Evolutionary conservation across 2,113 vertebrate genomes (phyloP).

Genomic region (Ictalurus punctatus): DNA sequence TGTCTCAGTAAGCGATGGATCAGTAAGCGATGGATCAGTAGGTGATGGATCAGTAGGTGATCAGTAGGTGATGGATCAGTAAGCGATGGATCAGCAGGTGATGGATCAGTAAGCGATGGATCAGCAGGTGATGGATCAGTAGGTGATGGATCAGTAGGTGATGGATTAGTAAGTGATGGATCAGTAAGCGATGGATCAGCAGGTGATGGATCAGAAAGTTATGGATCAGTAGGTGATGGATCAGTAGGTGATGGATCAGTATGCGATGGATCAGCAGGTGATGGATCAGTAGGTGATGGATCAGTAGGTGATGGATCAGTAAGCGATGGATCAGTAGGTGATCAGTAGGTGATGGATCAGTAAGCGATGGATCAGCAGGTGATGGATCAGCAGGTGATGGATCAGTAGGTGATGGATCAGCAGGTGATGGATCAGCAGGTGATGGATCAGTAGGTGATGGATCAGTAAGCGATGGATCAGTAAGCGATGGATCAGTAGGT

Average conservation of each 20-base stretch:
- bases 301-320: no score
- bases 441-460: neutral
- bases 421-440: no score
- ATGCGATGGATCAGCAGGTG: no score
- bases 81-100: no score
- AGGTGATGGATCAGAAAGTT: no score
- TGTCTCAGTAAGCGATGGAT: neutral
- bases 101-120: neutral
- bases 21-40: neutral
- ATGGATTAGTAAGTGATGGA: neutral
- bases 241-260: no score
- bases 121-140: neutral
- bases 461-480: neutral
- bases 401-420: neutral
- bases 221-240: neutral
- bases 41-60: neutral
- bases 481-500: neutral
- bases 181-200: neutral
- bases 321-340: no score
- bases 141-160: neutral
- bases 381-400: neutral
- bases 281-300: no score
- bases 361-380: rapidly evolving
- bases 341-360: neutral
- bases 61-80: neutral